A percentile compares a stretch with the other conserved stretches of the same genome.
Conservation (phyloP, 2,113 vertebrate genomes). For the Pseudopodoces humilis region DNA sequence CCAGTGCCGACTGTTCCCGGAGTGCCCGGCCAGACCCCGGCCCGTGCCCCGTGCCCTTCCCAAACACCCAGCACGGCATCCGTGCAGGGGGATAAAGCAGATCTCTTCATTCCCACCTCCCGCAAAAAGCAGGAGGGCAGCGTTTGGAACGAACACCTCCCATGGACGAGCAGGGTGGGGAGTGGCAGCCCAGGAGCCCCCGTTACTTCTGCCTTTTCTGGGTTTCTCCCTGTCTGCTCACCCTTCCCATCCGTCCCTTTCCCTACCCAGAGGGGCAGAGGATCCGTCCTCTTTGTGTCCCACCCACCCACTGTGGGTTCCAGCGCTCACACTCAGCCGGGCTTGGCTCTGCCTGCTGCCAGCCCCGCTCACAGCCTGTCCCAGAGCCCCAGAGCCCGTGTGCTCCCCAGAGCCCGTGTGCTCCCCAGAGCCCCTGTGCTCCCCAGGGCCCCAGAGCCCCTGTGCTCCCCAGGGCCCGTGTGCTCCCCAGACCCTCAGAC, state of each 20-base stretch:
- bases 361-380: accelerated
- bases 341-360: accelerated
- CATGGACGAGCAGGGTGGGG: accelerated
- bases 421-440: no score
- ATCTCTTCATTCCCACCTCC: background rate
- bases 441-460: no score
- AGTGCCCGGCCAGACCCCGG: no score
- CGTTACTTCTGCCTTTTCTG: accelerated
- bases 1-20: accelerated
- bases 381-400: accelerated
- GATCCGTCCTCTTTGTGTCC: accelerated
- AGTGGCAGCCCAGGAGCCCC: background rate
- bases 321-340: accelerated
- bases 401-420: no score
- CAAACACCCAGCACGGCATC: accelerated
- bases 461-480: background rate
- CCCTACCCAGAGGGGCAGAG: background rate
- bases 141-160: background rate
- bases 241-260: background rate
- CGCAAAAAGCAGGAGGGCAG: background rate
- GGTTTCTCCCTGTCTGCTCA: background rate
- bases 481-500: no score
- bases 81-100: accelerated
- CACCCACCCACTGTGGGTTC: no score
- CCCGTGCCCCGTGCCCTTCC: background rate